Evolutionary conservation across 2,113 vertebrate genomes (phyloP).

Genomic region (Heloderma charlesbogerti): DNA sequence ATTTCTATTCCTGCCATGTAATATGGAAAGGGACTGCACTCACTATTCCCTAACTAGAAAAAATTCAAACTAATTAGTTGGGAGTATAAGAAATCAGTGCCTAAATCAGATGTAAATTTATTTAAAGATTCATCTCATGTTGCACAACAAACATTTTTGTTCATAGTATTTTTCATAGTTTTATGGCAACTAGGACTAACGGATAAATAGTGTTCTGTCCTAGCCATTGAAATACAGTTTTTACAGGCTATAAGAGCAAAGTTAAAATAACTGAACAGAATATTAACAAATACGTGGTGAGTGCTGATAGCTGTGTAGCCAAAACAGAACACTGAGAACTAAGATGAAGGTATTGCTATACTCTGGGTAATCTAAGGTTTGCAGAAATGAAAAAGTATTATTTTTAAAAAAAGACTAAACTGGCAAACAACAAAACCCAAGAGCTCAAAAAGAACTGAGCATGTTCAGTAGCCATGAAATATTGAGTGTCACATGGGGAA

Average conservation of each 20-base stretch:
- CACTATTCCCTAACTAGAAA: conserved; percentile 45
- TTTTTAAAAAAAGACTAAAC: no score
- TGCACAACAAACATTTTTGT: neutral
- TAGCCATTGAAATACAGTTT: neutral
- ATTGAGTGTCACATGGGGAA: neutral
- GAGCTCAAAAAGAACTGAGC: neutral
- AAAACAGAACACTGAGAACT: neutral
- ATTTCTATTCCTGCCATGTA: conserved; percentile 72
- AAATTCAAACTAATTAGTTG: conserved; percentile 17
- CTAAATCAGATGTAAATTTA: conserved; percentile 14
- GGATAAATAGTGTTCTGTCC: neutral
- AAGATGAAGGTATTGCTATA: neutral
- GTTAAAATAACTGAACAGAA: neutral
- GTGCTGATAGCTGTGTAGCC: neutral
- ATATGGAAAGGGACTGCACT: conserved; percentile 44
- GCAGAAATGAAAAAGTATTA: neutral
- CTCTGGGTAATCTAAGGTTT: neutral
- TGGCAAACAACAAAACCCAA: no score
- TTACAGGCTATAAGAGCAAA: neutral
- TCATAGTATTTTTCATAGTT: neutral
- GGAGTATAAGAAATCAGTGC: conserved; percentile 48
- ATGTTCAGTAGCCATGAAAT: neutral
- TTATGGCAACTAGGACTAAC: neutral
- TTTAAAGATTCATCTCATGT: neutral
- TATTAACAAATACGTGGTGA: neutral